Percentiles rank a stretch among this genome's conserved stretches.
These are phyloP conservation scores for Drosophila pectinifera DNA, from an alignment of 1,140 invertebrate species.

Conservation along the genomic window DNA sequence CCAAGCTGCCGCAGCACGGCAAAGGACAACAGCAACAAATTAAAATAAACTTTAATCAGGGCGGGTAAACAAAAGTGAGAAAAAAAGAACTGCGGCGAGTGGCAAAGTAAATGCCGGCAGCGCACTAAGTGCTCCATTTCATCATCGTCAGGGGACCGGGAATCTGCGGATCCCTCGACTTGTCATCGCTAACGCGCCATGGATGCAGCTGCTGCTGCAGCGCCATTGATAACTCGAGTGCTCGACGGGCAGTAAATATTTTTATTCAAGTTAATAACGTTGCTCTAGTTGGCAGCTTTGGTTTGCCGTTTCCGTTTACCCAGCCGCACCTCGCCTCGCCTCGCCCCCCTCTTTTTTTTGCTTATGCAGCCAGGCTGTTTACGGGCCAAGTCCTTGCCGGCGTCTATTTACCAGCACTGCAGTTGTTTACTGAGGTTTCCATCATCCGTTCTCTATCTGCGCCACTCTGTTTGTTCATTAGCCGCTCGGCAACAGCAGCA, in stretches of 20 bases:
- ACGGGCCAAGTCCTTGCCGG: constrained; percentile 69
- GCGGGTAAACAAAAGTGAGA: constrained; percentile 56
- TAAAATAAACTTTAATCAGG: constrained; percentile 81
- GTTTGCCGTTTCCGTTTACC: constrained; percentile 46
- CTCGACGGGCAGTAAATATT: constrained; percentile 81
- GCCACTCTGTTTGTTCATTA: constrained; percentile 75
- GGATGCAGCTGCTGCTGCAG: constrained; percentile 20
- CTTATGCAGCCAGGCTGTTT: constrained; percentile 67
- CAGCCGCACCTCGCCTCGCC: neutral
- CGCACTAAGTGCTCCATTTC: constrained; percentile 76
- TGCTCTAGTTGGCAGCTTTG: constrained; percentile 60
- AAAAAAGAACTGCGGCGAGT: constrained; percentile 44
- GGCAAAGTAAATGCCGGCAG: constrained; percentile 72
- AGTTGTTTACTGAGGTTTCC: constrained; percentile 80
- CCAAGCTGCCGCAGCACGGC: constrained; percentile 27
- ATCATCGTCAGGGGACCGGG: constrained; percentile 60
- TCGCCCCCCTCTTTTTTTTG: constrained; percentile 54
- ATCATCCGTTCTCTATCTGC: constrained; percentile 71
- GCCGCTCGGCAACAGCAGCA: constrained; percentile 51
- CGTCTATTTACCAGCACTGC: constrained; percentile 71
- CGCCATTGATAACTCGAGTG: constrained; percentile 62
- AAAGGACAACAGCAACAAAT: constrained; percentile 72
- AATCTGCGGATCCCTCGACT: constrained; percentile 35
- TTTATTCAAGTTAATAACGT: constrained; percentile 83
- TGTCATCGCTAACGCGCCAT: constrained; percentile 34